Evolutionary conservation across 2,888 invertebrate genomes (phyloP), one percentile per base, ranked within the genome.

Genomic region (Zaprionus lineosus): DNA sequence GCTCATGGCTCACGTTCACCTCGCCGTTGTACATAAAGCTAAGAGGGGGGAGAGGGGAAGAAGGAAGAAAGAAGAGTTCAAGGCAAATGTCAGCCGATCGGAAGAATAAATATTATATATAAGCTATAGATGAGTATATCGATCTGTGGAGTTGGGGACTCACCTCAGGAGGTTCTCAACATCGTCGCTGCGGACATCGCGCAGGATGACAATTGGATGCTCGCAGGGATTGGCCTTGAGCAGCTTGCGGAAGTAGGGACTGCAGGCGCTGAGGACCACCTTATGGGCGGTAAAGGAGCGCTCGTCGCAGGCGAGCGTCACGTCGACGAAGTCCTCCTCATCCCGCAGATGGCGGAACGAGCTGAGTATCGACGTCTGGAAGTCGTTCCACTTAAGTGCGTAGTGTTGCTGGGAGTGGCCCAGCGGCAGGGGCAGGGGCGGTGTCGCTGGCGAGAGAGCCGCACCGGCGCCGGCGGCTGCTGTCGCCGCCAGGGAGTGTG

Each of bases 11-110:
- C 78, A 96, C 95, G 90, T 96, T 95, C 21, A 97, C 96, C 90
- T 96, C 96, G 62, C 96, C 96, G 90, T 96, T 95, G 90, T 97
- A 97, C 96, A 97, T 96, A 91, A 96, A 97, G 90, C 94, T 94
- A 87, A 0, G 84, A 14, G 84, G 31, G 68, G 61, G 66, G 47
- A 11, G 11, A 1, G 18, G 21, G 5, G 2, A 15, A n/a, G 12
- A 12, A 26, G 14, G 11, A 9, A 33, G 9, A 4, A 28, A 28
- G 3, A 4, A 28, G 9, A n/a, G 2, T 28, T 3, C 9, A 4
- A 28, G 14, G n/a, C 4, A 36, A 16, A 36, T 36, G 3, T 8
- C n/a, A n/a, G n/a, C n/a, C n/a, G n/a, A n/a, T n/a, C n/a, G n/a
- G n/a, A n/a, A n/a, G n/a, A n/a, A n/a, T n/a, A n/a, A n/a, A n/a